These are phyloP conservation scores for Indicator maculatus DNA, from an alignment of 2,113 vertebrate species.

Conservation along the genomic window DNA sequence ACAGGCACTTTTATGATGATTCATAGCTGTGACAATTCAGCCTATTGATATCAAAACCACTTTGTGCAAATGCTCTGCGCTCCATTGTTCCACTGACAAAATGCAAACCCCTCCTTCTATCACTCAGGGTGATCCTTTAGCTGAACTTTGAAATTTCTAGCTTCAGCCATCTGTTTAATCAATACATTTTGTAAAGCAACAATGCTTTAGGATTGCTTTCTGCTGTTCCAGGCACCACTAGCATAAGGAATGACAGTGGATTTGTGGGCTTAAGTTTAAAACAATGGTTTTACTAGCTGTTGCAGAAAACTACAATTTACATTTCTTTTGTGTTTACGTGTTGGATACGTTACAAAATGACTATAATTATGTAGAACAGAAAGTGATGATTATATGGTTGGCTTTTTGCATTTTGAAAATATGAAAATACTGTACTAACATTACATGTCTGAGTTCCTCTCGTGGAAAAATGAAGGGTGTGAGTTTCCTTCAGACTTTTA, in stretches of 20 bases:
- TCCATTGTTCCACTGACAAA: conserved; percentile 22
- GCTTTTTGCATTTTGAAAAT: conserved; percentile 58
- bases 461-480: background rate
- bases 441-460: background rate
- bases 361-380: conserved; percentile 68
- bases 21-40: conserved; percentile 40
- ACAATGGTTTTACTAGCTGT: conserved; percentile 36
- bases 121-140: background rate
- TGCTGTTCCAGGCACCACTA: background rate
- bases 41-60: conserved; percentile 44
- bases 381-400: conserved; percentile 56
- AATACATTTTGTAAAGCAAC: background rate
- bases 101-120: background rate
- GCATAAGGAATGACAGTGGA: background rate
- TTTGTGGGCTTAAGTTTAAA: conserved; percentile 30
- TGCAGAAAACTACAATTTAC: conserved; percentile 56
- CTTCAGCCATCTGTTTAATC: background rate
- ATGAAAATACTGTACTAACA: conserved; percentile 28
- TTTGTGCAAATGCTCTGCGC: background rate
- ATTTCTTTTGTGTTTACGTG: conserved; percentile 66
- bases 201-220: background rate
- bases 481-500: background rate
- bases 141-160: background rate
- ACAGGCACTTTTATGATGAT: background rate
- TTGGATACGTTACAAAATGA: conserved; percentile 64